Conservation (phyloP, 1,140 invertebrate species). For the Drosophila sp. region DNA sequence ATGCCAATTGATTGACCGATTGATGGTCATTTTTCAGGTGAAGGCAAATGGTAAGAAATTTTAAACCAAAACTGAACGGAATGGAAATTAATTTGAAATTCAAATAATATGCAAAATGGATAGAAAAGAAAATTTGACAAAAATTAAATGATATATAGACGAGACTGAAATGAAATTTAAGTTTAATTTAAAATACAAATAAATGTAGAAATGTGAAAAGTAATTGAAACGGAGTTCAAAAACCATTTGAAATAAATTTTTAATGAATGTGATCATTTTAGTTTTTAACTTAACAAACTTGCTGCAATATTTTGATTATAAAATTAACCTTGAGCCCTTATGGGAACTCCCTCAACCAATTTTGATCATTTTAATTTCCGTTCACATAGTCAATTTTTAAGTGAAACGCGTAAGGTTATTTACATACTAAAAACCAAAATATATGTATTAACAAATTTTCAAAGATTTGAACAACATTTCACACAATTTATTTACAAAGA, state of each 20-base stretch:
- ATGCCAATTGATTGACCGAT: conserved; percentile 17
- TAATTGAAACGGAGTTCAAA: no score
- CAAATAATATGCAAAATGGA: neutral
- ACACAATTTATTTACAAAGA: conserved; percentile 35
- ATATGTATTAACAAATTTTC: conserved; percentile 38
- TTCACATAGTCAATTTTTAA: conserved; percentile 34
- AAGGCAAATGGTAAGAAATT: neutral
- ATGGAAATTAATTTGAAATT: neutral
- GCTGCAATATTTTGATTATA: neutral
- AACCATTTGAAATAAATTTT: no score
- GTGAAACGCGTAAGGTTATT: conserved; percentile 18
- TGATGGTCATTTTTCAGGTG: conserved; percentile 11
- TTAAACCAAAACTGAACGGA: neutral
- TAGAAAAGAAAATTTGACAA: neutral
- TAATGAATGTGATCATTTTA: neutral
- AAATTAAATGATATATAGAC: no score
- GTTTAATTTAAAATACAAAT: no score
- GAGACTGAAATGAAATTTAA: no score
- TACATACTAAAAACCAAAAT: conserved; percentile 34
- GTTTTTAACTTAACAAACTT: neutral
- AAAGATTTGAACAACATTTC: conserved; percentile 27
- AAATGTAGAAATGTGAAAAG: no score
- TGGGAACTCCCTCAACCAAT: conserved; percentile 6
- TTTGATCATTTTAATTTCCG: conserved; percentile 51
- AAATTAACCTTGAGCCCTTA: conserved; percentile 43